A percentile compares a stretch with the other conserved stretches of the same genome.
Conservation (phyloP, 1,140 invertebrate species). For the Nephila pilipes region DNA sequence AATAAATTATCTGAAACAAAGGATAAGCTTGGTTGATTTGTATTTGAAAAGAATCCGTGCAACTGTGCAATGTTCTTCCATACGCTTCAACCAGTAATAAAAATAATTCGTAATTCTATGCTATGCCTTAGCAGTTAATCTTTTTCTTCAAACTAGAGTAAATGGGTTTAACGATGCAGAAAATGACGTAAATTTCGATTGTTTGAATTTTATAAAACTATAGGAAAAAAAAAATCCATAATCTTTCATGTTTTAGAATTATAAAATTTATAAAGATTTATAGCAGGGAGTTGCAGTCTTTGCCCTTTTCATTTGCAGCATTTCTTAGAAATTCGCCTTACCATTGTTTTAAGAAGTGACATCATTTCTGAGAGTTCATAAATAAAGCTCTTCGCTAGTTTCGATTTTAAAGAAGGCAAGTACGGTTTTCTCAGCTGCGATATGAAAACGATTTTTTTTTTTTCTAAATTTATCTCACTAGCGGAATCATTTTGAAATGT, state of each 20-base stretch:
- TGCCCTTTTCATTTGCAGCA: neutral
- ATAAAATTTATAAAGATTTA: neutral
- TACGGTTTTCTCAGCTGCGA: neutral
- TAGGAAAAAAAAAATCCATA: neutral
- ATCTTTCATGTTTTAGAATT: neutral
- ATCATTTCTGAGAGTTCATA: neutral
- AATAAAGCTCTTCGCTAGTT: neutral
- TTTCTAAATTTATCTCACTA: neutral
- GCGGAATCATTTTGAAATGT: too few relatives aligned
- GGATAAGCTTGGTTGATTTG: neutral
- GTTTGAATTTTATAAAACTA: conserved; percentile 10
- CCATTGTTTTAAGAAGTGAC: neutral
- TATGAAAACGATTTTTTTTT: neutral
- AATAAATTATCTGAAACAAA: neutral
- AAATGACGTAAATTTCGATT: conserved; percentile 19
- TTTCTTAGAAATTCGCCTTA: neutral
- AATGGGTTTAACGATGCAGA: neutral
- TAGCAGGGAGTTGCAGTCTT: neutral
- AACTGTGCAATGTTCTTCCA: neutral
- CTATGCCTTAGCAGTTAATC: neutral
- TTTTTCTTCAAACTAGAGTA: neutral
- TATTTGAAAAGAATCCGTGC: neutral
- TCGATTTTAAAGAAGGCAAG: neutral
- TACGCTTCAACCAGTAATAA: neutral
- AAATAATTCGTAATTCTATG: neutral